Conservation (phyloP, 2,888 invertebrate species). For the Thera obeliscata region DNA sequence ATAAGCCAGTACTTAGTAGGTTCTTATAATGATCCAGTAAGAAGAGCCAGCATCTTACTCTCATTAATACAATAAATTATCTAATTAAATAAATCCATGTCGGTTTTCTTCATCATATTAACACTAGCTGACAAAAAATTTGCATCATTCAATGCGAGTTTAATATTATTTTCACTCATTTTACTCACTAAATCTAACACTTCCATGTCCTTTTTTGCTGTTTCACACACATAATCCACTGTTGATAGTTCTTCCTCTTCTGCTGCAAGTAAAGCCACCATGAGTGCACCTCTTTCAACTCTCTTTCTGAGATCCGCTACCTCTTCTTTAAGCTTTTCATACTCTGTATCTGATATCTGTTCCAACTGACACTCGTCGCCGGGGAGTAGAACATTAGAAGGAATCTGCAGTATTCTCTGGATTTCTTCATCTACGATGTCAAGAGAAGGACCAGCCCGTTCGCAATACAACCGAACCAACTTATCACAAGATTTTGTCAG, state of each 20-base stretch:
- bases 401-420: conserved; percentile 66
- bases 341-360: conserved; percentile 66
- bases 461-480: conserved; percentile 68
- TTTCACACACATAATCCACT: conserved; percentile 69
- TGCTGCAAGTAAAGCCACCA: conserved; percentile 69
- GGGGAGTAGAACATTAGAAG: conserved; percentile 69
- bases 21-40: too few relatives aligned
- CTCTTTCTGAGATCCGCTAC: conserved; percentile 61
- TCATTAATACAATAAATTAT: conserved; percentile 2
- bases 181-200: conserved; percentile 64
- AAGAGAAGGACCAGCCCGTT: conserved; percentile 68
- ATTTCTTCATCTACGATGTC: conserved; percentile 70
- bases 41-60: too few relatives aligned
- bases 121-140: conserved; percentile 67
- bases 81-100: conserved; percentile 34
- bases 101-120: conserved; percentile 56
- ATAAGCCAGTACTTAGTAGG: too few relatives aligned
- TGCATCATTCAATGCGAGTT: conserved; percentile 58
- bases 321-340: conserved; percentile 66
- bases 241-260: conserved; percentile 71
- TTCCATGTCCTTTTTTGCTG: conserved; percentile 74
- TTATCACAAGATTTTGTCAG: conserved; percentile 70
- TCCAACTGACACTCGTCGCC: conserved; percentile 72
- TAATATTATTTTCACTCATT: conserved; percentile 54
- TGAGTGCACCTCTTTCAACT: conserved; percentile 70